Percentiles rank a stretch among this genome's conserved stretches.
These are phyloP conservation scores for Telenomus remus DNA, from an alignment of 1,140 invertebrate genomes.

Conservation along the genomic window DNA sequence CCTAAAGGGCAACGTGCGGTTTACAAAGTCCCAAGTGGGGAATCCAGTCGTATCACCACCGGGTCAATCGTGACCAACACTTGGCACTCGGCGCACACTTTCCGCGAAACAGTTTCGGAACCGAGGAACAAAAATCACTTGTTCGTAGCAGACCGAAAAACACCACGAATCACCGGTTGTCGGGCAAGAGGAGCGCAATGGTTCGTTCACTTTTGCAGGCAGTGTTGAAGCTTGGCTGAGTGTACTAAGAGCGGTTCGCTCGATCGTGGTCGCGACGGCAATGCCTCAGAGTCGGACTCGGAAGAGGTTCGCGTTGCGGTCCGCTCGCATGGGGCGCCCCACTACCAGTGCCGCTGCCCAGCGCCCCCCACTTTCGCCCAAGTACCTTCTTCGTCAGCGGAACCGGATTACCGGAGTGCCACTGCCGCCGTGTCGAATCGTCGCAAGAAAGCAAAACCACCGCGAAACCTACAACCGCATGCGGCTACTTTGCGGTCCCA, in stretches of 20 bases:
- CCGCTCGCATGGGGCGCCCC: conserved; percentile 63
- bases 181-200: not conserved
- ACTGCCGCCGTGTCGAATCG: conserved; percentile 45
- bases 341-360: conserved; percentile 32
- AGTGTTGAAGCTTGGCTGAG: not conserved
- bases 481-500: conserved; percentile 13
- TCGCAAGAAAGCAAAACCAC: conserved; percentile 45
- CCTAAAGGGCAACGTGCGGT: conserved; percentile 43
- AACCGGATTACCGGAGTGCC: conserved; percentile 59
- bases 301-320: conserved; percentile 58
- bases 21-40: conserved; percentile 31
- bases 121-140: not conserved
- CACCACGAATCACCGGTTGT: not conserved
- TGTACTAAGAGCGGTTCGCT: conserved; percentile 44
- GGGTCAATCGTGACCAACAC: conserved; percentile 49
- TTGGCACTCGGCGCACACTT: conserved; percentile 43
- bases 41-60: conserved; percentile 40
- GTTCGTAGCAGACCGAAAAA: not conserved
- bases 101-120: not conserved
- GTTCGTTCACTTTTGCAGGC: conserved; percentile 18
- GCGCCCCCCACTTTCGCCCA: conserved; percentile 43
- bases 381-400: conserved; percentile 58
- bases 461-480: conserved; percentile 27
- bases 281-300: conserved; percentile 64
- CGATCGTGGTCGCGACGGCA: conserved; percentile 69